These are phyloP conservation scores for Vipera latastei DNA, from an alignment of 2,797 vertebrate species.

Conservation along the genomic window DNA sequence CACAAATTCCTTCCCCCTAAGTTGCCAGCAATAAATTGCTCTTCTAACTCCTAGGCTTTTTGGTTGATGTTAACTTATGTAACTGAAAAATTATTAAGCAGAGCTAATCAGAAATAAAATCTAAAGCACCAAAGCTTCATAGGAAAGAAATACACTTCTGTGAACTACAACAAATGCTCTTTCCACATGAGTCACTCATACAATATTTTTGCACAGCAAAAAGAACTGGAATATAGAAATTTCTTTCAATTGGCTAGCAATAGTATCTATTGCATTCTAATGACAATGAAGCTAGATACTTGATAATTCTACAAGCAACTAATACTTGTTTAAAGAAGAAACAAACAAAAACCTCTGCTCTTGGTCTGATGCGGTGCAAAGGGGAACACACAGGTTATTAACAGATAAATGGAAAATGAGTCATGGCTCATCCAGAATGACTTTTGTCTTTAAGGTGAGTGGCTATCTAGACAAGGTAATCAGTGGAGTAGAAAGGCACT, in stretches of 20 bases:
- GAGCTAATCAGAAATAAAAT: neutral
- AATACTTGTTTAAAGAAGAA: neutral
- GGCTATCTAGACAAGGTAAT: neutral
- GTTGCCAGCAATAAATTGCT: neutral
- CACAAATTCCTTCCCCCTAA: neutral
- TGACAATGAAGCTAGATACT: neutral
- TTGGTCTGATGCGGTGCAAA: neutral
- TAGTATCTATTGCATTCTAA: neutral
- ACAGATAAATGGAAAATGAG: neutral
- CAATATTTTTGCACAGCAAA: neutral
- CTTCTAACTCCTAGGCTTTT: neutral
- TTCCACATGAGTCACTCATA: neutral
- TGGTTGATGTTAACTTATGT: neutral
- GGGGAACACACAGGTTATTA: neutral
- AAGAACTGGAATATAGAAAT: neutral
- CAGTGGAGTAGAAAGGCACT: neutral
- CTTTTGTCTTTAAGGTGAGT: neutral
- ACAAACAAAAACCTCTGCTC: neutral
- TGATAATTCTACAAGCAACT: neutral
- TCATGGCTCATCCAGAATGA: neutral
- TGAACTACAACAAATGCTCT: neutral
- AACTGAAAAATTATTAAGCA: neutral
- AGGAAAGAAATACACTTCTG: neutral
- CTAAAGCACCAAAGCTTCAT: neutral
- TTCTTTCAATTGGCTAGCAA: neutral